Conservation (phyloP, 2,888 invertebrate genomes). For the Dolichomitus sp. region DNA sequence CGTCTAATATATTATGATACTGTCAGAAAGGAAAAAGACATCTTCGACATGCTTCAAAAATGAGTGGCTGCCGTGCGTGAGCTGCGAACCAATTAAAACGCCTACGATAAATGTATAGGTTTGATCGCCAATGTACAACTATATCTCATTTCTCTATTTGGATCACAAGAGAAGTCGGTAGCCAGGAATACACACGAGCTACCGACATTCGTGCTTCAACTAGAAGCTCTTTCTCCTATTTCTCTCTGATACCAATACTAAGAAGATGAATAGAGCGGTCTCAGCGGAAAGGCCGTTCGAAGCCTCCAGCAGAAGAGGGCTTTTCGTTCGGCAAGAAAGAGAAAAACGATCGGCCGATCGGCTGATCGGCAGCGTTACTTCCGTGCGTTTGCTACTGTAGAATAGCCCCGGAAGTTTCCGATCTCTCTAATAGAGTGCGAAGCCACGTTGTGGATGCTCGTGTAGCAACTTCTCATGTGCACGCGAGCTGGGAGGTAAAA, state of each 20-base stretch:
- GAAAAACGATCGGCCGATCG: conserved; percentile 38
- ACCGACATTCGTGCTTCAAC: conserved; percentile 26
- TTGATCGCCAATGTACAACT: conserved; percentile 37
- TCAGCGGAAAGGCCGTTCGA: not conserved
- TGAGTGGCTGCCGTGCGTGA: conserved; percentile 46
- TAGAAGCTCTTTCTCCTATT: conserved; percentile 30
- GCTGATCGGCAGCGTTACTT: conserved; percentile 58
- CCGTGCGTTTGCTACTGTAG: conserved; percentile 54
- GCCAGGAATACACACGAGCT: conserved; percentile 10
- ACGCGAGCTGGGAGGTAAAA: conserved; percentile 30
- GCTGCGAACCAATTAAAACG: conserved; percentile 67
- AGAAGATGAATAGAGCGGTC: conserved; percentile 31
- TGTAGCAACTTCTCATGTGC: conserved; percentile 12
- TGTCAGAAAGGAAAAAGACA: conserved; percentile 52
- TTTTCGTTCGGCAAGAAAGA: conserved; percentile 20
- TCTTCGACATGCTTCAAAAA: conserved; percentile 17
- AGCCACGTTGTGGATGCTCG: conserved; percentile 43
- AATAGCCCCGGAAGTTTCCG: conserved; percentile 62
- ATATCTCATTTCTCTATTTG: conserved; percentile 59
- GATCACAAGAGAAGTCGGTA: conserved; percentile 44
- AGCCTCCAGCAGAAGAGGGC: not conserved
- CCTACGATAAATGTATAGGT: conserved; percentile 64
- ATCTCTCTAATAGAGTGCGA: conserved; percentile 55
- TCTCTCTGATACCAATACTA: conserved; percentile 20
- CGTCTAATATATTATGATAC: conserved; percentile 59